Base-by-base conservation (phyloP, 2,888 invertebrate species). In the Lagria hirta region DNA sequence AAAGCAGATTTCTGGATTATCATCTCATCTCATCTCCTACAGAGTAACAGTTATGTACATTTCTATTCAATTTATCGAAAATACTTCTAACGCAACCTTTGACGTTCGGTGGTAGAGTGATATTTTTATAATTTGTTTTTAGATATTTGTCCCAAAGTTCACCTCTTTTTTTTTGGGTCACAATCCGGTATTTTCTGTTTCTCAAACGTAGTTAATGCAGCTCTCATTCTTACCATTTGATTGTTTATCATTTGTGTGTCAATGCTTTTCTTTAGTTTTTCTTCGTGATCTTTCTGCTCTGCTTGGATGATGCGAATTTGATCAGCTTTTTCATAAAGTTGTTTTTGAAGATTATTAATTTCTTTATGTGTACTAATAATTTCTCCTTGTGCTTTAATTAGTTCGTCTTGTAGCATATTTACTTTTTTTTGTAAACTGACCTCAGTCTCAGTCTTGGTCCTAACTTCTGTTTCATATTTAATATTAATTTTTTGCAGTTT, bases 131-230 rank as follows among this genome's bases (percentile, higher is more conserved):
- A 29, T 29, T 29, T 29, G 14, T 29, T 3, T 29, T 29, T 29
- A 29, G 29, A 29, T 29, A 29, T 29, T 29, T 16, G 29, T 15
- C 3, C 29, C 29, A 29, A 29, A 29, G 29, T 29, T 29, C 29
- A 29, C 14, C 29, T 29, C 29, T 29, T 29, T 24, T 8, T n/a
- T 7, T 7, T 7, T 24, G 24, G 24, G 24, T 24, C 24, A 24
- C 5, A 24, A 24, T 24, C 24, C 24, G 24, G 24, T 24, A 7
- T 24, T 24, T 24, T 24, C 24, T 24, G 24, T 24, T 24, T 14
- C 12, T 29, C 15, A 29, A 29, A 29, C 15, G 15, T 16, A 29
- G 3, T 29, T 29, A 29, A 29, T 29, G 29, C 29, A 29, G 15
- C 14, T n/a, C 29, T 29, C 15, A 29, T 29, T 29, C 16, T 29